Evolutionary conservation across 2,888 invertebrate genomes (phyloP), one percentile per base, ranked within the genome.

Genomic region (Diogma glabrata): DNA sequence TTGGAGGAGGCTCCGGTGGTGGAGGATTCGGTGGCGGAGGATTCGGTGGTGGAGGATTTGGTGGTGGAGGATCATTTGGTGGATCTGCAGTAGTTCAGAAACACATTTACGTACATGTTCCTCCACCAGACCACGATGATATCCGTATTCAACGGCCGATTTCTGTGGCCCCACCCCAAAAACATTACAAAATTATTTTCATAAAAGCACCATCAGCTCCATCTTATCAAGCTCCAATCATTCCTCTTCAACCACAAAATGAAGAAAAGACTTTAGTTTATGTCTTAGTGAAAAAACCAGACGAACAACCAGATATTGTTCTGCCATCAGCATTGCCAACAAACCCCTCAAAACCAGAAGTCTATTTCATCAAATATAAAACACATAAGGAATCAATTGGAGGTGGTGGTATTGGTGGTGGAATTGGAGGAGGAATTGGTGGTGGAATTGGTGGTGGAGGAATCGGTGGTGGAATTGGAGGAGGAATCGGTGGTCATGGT

Each of bases 101-200:
- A 64, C 88, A 87, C 76, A 87, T 87, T 69, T 90, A 89, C 76
- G 89, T 90, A 5, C 90, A 89, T 67, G 88, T 90, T 12, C 89
- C 90, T 49, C 89, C 89, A 64, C 87, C 82, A 75, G 88, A 89
- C 70, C 87, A 82, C n/a, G 81, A 82, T 60, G 81, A 82, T 63
- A 75, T 79, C 62, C 75, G 79, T 60, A 75, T 78, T 50, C 75
- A 76, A 56, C 79, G 82, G 60, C 78, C 79, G 12, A 79, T 86
- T 59, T 75, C 76, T 16, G 73, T 81, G 1, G 81, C 82, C 47
- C 82, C 85, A 57, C 77, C 88, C 46, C 88, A 88, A 71, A 89
- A 89, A 63, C 88, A 89, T 70, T 88, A 90, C 79, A 90, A 90
- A 67, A 90, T 90, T 68, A 88, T 90, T 73, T 90, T 90, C 79